Evolutionary conservation across 2,888 invertebrate species (phyloP), one percentile per base, ranked within the genome.

Genomic region (Nomada flava): DNA sequence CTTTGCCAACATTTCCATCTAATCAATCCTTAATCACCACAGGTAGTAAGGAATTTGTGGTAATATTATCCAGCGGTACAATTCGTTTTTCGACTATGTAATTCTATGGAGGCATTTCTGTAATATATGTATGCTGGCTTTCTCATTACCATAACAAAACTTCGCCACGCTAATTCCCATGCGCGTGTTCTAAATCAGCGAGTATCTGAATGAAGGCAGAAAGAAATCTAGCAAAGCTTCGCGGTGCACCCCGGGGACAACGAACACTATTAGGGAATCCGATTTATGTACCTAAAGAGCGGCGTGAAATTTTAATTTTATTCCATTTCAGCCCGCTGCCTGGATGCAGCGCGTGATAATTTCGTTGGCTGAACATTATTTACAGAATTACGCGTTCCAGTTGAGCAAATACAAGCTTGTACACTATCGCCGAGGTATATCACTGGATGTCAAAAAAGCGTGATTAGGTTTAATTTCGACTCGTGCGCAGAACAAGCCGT

Each of bases 401-500:
- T 64, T 13, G 57, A 47, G 50, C 47, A 64, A 79, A 70, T 18
- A 23, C 36, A 15, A 23, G 59, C 44, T 73, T 73, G 13, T 60
- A 18, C 44, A 29, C n/a, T 47, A 18, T 26, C 53, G 36, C 4
- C 29, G 23, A 11, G 26, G 57, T 26, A 29, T 70, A 72, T 76
- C 60, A 67, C 67, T 62, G 44, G 53, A 76, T 23, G 62, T 80
- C 80, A 68, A 76, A 80, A 80, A 71, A 36, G 23, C 57, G 52
- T 71, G 76, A 80, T 76, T 63, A 57, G 68, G 63, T 50, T 68
- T 55, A 67, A 72, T 72, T 77, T 77, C 20, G 7, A 20, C 11
- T 1, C 4, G 1, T 26, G 63, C 44, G 67, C 64, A 52, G 70
- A 69, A 70, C 65, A 59, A 47, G 2, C 52, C 7, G 50, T 15